Conservation (phyloP, 2,797 vertebrate species). For the Trichosurus vulpecula region DNA sequence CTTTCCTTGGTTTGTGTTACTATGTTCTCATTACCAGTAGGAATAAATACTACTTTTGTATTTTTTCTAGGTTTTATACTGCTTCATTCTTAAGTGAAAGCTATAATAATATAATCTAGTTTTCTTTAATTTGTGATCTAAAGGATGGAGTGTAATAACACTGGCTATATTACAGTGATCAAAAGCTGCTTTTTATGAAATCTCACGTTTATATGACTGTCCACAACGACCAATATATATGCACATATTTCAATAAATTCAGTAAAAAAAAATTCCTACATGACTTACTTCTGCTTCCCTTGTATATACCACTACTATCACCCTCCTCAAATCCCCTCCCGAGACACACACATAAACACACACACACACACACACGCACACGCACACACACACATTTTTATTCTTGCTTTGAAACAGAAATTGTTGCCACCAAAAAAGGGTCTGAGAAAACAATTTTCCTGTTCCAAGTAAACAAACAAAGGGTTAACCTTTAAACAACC, state of each 20-base stretch:
- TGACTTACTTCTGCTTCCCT: neutral
- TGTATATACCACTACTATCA: neutral
- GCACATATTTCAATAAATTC: neutral
- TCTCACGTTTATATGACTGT: neutral
- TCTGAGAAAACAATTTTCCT: neutral
- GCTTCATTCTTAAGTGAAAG: neutral
- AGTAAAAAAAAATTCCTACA: neutral
- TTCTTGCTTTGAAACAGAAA: neutral
- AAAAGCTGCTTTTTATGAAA: neutral
- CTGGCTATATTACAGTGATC: neutral
- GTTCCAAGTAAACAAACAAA: neutral
- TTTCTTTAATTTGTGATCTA: neutral
- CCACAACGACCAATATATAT: neutral
- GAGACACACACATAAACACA: neutral
- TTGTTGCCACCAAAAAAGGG: neutral
- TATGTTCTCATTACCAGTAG: neutral
- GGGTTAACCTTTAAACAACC: neutral
- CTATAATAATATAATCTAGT: neutral
- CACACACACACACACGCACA: too few relatives aligned
- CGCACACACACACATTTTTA: neutral
- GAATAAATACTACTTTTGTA: neutral
- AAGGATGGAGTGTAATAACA: neutral
- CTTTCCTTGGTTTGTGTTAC: neutral
- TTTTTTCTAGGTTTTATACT: neutral
- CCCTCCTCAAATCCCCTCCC: neutral